A percentile compares a stretch with the other conserved stretches of the same genome.
Conservation (phyloP, 2,888 invertebrate species). For the Caenorhabditis sp. region DNA sequence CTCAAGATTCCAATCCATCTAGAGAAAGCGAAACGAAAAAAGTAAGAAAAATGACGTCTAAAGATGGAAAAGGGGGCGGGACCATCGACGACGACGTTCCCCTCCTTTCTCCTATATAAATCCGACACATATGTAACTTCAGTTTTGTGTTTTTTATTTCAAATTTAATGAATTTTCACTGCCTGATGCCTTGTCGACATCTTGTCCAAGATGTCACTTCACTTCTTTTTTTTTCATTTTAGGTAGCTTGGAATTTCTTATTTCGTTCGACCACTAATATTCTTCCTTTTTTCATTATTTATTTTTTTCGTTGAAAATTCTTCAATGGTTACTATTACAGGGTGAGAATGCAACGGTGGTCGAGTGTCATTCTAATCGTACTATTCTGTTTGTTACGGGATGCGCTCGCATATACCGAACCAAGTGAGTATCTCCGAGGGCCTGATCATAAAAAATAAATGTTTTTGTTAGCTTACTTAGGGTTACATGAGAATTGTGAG, state of each 20-base stretch:
- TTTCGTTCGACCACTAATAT: too few species aligned
- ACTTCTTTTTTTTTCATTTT: not conserved
- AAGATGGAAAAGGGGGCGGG: not conserved
- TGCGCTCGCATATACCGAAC: constrained; percentile 42
- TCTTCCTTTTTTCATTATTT: not conserved
- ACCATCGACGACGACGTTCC: not conserved
- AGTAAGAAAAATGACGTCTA: not conserved
- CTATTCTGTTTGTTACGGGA: constrained; percentile 39
- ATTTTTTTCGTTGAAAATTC: not conserved
- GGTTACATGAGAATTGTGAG: too few species aligned
- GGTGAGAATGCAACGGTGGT: constrained; percentile 51
- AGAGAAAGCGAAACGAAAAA: too few species aligned
- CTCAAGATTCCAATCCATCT: not conserved
- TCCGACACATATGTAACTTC: not conserved
- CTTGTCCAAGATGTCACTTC: too few species aligned
- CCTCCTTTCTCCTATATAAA: not conserved
- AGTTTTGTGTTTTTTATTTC: not conserved
- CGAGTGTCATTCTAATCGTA: constrained; percentile 39
- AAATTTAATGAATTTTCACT: not conserved
- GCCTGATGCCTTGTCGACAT: not conserved
- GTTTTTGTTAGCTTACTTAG: too few species aligned
- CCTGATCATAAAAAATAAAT: too few species aligned
- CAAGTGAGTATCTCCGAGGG: constrained; percentile 23
- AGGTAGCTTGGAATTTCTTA: not conserved
- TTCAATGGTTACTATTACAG: constrained; percentile 12